Base-by-base conservation (phyloP, 2,888 invertebrate genomes). In the Drosophila cognata region DNA sequence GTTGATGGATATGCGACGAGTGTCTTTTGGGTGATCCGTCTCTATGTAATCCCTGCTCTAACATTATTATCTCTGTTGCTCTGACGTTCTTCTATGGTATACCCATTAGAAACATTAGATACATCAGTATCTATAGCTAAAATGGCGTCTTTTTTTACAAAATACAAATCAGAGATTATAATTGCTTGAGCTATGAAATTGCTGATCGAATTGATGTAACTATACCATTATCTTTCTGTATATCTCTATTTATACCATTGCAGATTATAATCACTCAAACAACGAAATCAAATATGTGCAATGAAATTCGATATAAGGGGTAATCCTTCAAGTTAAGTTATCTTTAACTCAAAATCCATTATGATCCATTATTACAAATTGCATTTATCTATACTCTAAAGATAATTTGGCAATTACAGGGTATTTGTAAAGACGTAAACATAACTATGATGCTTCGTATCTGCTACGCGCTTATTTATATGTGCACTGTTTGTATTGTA, bases 21-120 rank as follows among this genome's bases (percentile, higher is more conserved):
- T 50, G 53, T 76, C 68, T 62, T 46, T 46, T 66, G 74, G 81
- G 79, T 79, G 79, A 7, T 13, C 28, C 10, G 4, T 18, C 21
- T 31, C 6, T 5, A 18, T 50, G 63, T 62, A 69, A 84, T 84
- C 82, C 79, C 63, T 61, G 87, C 70, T 46, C 46, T 56, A 64
- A 53, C 61, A 56, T 59, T 76, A 55, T 71, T 71, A 70, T 63
- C 59, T 53, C 6, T 60, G 33, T 46, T 46, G 59, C 35, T 33
- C 2, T 18, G 18, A 36, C 35, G 25, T 5, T 35, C 16, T 53
- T 43, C 28, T 4, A 13, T 16, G 8, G 18, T 21, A 74, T 69
- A 77, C 79, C 74, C 74, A 64, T 35, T 67, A 68, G 18, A 13
- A 35, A 13, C 21, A 50, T 28, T 29, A n/a, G 10, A n/a, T 28